phyloP scores from a whole-genome alignment of 92 coral and sea anemone species.

The Palythoa heliodiscus region DNA sequence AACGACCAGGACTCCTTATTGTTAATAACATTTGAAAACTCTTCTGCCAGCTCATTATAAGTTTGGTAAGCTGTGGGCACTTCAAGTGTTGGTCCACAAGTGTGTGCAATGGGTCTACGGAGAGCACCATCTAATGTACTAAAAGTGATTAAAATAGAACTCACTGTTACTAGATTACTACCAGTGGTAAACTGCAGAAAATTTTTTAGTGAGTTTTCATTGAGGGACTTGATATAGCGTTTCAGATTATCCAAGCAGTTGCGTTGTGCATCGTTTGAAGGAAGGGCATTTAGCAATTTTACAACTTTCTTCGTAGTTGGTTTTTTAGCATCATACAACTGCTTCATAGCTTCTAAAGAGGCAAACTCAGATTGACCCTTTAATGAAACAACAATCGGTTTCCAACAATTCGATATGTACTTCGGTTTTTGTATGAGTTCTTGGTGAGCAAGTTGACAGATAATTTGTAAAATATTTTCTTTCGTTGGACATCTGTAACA shows the following conservation, averaged over 20 bases:
- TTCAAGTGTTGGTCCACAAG: conserved; percentile 15
- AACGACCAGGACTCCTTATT: conserved; percentile 3
- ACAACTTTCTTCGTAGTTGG: conserved; percentile 39
- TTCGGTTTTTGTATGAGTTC: no score
- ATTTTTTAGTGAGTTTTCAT: background rate
- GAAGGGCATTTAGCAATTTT: background rate
- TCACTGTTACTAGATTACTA: no score
- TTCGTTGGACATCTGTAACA: conserved; percentile 51
- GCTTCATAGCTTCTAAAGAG: no score
- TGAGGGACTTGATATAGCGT: conserved; percentile 1
- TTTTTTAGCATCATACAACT: conserved; percentile 26
- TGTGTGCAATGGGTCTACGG: conserved; percentile 25
- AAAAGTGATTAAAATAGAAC: conserved; percentile 12
- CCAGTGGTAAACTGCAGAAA: background rate
- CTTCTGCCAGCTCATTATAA: conserved; percentile 4
- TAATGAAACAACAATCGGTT: no score
- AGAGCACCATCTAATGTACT: conserved; percentile 13
- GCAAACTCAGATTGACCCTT: no score
- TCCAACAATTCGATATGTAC: no score
- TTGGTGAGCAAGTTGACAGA: conserved; percentile 25
- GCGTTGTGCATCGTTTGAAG: conserved; percentile 11
- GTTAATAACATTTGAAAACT: conserved; percentile 3
- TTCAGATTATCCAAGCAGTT: conserved; percentile 1
- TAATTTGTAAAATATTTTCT: conserved; percentile 32
- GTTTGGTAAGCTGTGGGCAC: conserved; percentile 26